phyloP scores from a whole-genome alignment of 2,888 invertebrate species.

The Anarsia innoxiella region DNA sequence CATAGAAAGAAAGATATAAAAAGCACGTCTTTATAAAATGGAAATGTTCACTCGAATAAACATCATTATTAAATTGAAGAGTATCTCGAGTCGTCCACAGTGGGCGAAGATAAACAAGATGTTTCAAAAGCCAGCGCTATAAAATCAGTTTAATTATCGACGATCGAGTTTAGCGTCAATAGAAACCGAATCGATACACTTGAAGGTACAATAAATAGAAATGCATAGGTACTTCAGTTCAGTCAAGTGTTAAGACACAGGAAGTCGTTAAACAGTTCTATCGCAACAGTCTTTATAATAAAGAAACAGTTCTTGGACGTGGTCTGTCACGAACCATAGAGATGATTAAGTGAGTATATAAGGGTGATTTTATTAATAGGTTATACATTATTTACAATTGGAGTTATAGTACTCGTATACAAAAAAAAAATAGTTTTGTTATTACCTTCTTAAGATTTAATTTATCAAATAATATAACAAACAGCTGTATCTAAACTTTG shows the following conservation, averaged over 20 bases:
- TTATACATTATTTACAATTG: too few species aligned
- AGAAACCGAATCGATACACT: constrained; percentile 17
- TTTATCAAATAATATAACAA: too few species aligned
- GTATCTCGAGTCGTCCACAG: neutral
- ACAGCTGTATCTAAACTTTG: too few species aligned
- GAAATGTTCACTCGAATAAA: constrained; percentile 1
- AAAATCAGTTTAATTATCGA: constrained; percentile 1
- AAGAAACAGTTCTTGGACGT: constrained; percentile 24
- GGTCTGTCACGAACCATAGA: constrained; percentile 26
- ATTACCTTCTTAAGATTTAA: too few species aligned
- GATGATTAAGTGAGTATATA: constrained; percentile 26
- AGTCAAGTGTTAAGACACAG: constrained; percentile 22
- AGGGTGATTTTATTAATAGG: neutral
- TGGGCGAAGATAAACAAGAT: constrained; percentile 6
- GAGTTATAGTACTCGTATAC: too few species aligned
- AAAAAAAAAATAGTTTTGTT: too few species aligned
- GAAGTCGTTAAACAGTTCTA: constrained; percentile 25
- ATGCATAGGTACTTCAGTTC: constrained; percentile 24
- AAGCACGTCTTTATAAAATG: too few species aligned
- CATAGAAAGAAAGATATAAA: too few species aligned
- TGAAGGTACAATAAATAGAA: constrained; percentile 26
- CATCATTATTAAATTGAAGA: constrained; percentile 1
- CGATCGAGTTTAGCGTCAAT: too few species aligned
- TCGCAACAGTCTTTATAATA: constrained; percentile 8
- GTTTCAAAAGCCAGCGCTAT: neutral